A percentile compares a stretch with the other conserved stretches of the same genome.
These are phyloP conservation scores for Poecile atricapillus DNA, from an alignment of 2,113 vertebrate species.

Conservation along the genomic window DNA sequence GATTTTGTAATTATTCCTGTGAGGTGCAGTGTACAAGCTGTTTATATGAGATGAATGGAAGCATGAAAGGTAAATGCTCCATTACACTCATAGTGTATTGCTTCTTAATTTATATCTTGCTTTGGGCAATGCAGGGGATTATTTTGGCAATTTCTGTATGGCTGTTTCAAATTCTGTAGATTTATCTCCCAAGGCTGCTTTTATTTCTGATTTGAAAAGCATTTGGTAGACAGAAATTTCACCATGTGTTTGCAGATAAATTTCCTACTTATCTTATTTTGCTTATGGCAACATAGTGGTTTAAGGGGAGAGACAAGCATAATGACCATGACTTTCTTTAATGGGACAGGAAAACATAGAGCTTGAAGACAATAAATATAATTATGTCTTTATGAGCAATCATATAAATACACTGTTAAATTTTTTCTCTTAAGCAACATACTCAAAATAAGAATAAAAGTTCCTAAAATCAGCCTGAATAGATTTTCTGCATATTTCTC, in stretches of 20 bases:
- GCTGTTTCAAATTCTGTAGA: slow-evolving; percentile 57
- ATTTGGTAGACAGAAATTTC: slow-evolving; percentile 64
- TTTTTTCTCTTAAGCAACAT: slow-evolving; percentile 21
- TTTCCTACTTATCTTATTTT: slow-evolving; percentile 57
- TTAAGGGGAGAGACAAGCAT: slow-evolving; percentile 26
- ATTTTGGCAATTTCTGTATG: slow-evolving; percentile 60
- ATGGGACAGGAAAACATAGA: slow-evolving; percentile 46
- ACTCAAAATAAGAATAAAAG: slow-evolving; percentile 2
- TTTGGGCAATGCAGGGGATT: slow-evolving; percentile 58
- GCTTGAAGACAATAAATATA: slow-evolving; percentile 54
- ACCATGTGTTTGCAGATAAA: slow-evolving; percentile 58
- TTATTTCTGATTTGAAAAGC: slow-evolving; percentile 63
- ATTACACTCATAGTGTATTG: slow-evolving; percentile 66
- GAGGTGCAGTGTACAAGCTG: slow-evolving; percentile 38
- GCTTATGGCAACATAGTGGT: slow-evolving; percentile 36
- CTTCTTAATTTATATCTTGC: slow-evolving; percentile 75
- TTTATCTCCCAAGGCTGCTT: slow-evolving; percentile 62
- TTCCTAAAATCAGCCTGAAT: neutral
- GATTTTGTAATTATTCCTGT: slow-evolving; percentile 64
- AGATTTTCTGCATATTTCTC: neutral
- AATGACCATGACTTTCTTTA: slow-evolving; percentile 57
- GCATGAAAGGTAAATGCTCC: slow-evolving; percentile 65
- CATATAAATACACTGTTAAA: slow-evolving; percentile 44
- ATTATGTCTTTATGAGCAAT: slow-evolving; percentile 59
- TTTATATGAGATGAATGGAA: slow-evolving; percentile 72